A percentile compares a stretch with the other conserved stretches of the same genome.
Conservation (phyloP, 2,888 invertebrate species). For the Campoplex nolae region DNA sequence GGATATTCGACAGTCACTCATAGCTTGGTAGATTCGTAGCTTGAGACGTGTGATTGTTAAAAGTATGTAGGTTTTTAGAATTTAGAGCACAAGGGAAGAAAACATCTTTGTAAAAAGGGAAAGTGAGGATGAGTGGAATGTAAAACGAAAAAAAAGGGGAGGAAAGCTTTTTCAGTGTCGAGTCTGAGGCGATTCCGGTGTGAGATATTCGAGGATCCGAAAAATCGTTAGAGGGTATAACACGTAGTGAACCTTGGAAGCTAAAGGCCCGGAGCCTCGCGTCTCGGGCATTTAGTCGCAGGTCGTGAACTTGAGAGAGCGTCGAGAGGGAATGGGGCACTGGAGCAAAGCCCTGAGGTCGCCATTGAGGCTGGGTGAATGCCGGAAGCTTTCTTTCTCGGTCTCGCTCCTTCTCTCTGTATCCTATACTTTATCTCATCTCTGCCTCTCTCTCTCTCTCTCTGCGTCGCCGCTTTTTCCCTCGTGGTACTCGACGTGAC, state of each 20-base stretch:
- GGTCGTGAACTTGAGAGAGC: constrained; percentile 70
- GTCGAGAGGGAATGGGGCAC: constrained; percentile 71
- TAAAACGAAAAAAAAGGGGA: background rate
- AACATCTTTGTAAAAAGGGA: background rate
- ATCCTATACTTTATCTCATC: background rate
- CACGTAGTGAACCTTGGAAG: constrained; percentile 15
- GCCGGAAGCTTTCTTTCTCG: constrained; percentile 45
- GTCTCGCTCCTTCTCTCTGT: background rate
- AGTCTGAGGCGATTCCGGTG: background rate
- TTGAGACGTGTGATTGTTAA: too few species aligned
- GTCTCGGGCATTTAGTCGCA: constrained; percentile 66
- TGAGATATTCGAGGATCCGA: background rate
- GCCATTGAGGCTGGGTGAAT: constrained; percentile 45
- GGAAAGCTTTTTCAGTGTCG: background rate
- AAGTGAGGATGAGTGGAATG: background rate
- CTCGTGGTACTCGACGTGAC: constrained; percentile 45
- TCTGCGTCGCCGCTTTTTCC: background rate
- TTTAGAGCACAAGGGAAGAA: too few species aligned
- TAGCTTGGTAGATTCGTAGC: too few species aligned
- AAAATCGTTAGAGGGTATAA: constrained; percentile 12
- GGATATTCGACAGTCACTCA: too few species aligned
- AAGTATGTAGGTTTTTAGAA: too few species aligned
- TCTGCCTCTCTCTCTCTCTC: background rate
- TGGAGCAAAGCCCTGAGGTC: constrained; percentile 74
- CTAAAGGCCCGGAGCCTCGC: constrained; percentile 39